A percentile compares a stretch with the other conserved stretches of the same genome.
phyloP scores from a whole-genome alignment of 2,888 invertebrate species.

The Cataglyphis rosenhaueri region DNA sequence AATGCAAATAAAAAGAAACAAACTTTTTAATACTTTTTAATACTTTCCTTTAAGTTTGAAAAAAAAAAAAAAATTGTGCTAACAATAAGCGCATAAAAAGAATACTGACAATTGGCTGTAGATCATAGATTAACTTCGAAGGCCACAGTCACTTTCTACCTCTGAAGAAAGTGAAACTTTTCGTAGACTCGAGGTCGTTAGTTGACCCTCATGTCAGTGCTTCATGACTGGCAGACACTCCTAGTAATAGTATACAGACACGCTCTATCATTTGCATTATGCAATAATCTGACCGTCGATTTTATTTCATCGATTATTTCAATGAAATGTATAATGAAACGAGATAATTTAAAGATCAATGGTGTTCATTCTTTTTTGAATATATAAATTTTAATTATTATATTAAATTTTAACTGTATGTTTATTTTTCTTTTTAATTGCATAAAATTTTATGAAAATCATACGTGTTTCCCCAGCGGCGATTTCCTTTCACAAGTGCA shows the following conservation, averaged over 20 bases:
- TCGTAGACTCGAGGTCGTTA: constrained; percentile 56
- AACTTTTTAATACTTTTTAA: neutral
- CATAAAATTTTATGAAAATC: neutral
- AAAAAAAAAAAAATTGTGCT: neutral
- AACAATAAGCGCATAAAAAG: neutral
- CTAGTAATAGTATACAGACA: neutral
- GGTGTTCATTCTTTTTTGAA: neutral
- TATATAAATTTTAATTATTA: neutral
- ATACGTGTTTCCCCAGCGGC: neutral
- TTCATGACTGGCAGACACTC: constrained; percentile 24
- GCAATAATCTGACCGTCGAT: neutral
- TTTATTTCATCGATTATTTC: neutral
- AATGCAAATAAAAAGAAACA: neutral
- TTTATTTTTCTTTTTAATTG: neutral
- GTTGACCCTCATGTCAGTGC: constrained; percentile 62
- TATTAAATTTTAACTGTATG: neutral
- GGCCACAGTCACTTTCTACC: constrained; percentile 74
- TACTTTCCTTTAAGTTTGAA: neutral
- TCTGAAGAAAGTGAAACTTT: constrained; percentile 73
- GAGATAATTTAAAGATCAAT: neutral
- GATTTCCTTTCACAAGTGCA: constrained; percentile 2
- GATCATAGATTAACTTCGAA: constrained; percentile 47
- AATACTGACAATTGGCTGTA: neutral
- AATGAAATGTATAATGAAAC: neutral
- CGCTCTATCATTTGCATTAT: constrained; percentile 7